Base-by-base conservation (phyloP, 1,140 invertebrate species). In the Ooceraea biroi region DNA sequence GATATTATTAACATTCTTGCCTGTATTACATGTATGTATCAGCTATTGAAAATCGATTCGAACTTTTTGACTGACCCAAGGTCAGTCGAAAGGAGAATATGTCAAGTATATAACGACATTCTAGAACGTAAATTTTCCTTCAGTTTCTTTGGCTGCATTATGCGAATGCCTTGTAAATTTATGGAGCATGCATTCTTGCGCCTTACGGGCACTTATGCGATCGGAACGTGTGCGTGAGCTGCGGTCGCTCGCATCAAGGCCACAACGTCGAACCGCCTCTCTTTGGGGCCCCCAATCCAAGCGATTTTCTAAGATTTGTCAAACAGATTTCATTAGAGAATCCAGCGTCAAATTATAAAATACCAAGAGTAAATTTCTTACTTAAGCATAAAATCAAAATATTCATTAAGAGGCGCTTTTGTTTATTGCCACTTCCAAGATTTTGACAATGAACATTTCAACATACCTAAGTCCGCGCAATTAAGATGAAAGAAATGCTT, bases 101-200 rank as follows among this genome's bases (percentile, higher is more conserved):
- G 19, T 66, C 46, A 3, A 30, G 41, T 63, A 52, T 55, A n/a
- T n/a, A n/a, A 65, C 4, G 27, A 52, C n/a, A 46, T 77, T 58
- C 27, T 69, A 58, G 69, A 36, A 22, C 17, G 48, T 48, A 11
- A 19, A 17, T 68, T 52, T 48, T 52, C 46, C 65, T 36, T 30
- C n/a, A 12, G 4, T 71, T 71, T 80, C 65, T 80, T 80, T 46
- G 50, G 10, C 36, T 80, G 65, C 65, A 69, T 80, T 80, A 80
- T 44, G 50, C 76, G 30, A 22, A 80, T 46, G 50, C 76, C 76
- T 66, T 46, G 50, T 80, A 48, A 57, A 71, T 80, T 80, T 80
- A 80, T 80, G 65, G 76, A 69, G 65, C 50, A 22, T 71, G 65
- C 76, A 80, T 80, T 46, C 65, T 80, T 69, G 76, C 50, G 76